phyloP scores from a whole-genome alignment of 2,888 invertebrate species.

The Oxycera nigricornis region DNA sequence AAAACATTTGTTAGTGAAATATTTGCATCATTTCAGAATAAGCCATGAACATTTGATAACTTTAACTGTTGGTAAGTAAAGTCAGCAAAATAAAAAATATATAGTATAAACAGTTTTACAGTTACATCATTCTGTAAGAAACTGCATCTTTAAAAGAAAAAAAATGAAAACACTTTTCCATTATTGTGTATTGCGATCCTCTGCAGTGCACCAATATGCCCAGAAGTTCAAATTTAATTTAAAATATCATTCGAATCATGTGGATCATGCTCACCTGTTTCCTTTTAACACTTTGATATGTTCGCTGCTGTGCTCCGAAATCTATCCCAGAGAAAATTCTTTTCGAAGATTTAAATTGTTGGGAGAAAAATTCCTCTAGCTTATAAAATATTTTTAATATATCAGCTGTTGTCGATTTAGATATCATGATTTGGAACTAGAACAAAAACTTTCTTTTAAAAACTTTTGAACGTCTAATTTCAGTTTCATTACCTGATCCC shows the following conservation, averaged over 20 bases:
- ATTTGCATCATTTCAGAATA: too few relatives aligned
- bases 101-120: too few relatives aligned
- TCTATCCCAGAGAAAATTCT: constrained; percentile 82
- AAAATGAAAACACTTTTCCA: background rate
- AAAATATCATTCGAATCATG: too few relatives aligned
- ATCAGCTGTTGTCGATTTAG: constrained; percentile 96
- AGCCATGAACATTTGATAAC: too few relatives aligned
- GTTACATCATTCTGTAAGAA: too few relatives aligned
- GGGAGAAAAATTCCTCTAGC: constrained; percentile 96
- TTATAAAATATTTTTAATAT: constrained; percentile 96
- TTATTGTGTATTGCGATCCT: too few relatives aligned
- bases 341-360: constrained; percentile 95
- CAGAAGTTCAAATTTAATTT: too few relatives aligned
- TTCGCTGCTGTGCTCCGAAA: constrained; percentile 62
- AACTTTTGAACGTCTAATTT: background rate
- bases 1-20: too few relatives aligned
- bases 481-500: constrained; percentile 74
- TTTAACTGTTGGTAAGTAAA: too few relatives aligned
- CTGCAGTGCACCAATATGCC: too few relatives aligned
- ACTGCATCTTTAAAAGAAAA: constrained; percentile 51
- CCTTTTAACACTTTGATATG: constrained; percentile 58
- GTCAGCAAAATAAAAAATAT: too few relatives aligned
- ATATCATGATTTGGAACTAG: constrained; percentile 91
- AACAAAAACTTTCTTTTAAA: background rate
- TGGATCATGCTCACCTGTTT: constrained; percentile 56